A percentile compares a stretch with the other conserved stretches of the same genome.
Evolutionary conservation across 2,888 invertebrate genomes (phyloP).

Genomic region (Zonitis immaculata): DNA sequence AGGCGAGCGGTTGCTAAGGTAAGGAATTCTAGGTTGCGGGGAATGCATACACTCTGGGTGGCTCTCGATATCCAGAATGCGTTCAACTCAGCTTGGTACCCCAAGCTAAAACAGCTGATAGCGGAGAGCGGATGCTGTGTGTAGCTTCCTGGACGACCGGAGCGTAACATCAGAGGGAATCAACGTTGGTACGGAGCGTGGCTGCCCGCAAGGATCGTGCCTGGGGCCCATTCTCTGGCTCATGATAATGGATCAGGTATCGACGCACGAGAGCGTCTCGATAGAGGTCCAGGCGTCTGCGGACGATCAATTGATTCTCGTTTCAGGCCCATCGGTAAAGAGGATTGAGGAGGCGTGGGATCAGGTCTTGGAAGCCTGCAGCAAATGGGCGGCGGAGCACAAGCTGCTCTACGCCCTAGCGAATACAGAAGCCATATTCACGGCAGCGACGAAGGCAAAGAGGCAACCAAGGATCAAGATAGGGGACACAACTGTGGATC

Average conservation of each 20-base stretch:
- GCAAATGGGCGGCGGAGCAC: conserved; percentile 13
- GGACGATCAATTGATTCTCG: conserved; percentile 20
- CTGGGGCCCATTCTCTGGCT: conserved; percentile 28
- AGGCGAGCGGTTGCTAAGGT: background rate
- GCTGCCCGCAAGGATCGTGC: conserved; percentile 27
- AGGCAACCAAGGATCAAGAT: conserved; percentile 13
- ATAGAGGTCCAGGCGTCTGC: conserved; percentile 16
- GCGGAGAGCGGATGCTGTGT: background rate
- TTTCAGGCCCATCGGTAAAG: conserved; percentile 14
- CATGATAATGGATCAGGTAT: conserved; percentile 19
- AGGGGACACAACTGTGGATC: background rate
- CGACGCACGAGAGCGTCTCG: background rate
- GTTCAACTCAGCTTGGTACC: conserved; percentile 20
- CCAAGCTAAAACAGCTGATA: conserved; percentile 6
- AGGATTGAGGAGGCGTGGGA: conserved; percentile 19
- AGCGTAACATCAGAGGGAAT: conserved; percentile 11
- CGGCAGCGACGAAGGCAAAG: background rate
- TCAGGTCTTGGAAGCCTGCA: conserved; percentile 13
- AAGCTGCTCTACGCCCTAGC: conserved; percentile 18
- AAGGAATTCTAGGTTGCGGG: background rate
- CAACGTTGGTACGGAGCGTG: conserved; percentile 8
- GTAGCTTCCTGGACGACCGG: conserved; percentile 19
- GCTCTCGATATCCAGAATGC: conserved; percentile 22
- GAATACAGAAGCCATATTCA: conserved; percentile 22
- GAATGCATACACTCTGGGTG: conserved; percentile 15